Evolutionary conservation across 64 coral and sea anemone species (phyloP).

Genomic region (Montipora efflorescens): DNA sequence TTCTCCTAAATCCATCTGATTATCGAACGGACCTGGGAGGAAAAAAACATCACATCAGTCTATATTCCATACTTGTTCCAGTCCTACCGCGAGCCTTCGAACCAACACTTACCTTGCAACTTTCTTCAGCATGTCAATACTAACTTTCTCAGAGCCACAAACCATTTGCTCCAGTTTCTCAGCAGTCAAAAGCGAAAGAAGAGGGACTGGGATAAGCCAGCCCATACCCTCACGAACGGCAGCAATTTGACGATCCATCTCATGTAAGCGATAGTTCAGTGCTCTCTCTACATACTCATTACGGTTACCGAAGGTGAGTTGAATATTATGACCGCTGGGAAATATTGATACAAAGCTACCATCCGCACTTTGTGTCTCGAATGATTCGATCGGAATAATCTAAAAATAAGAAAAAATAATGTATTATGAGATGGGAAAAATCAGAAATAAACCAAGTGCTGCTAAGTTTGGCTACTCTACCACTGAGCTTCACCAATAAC

Average conservation of each 20-base stretch:
- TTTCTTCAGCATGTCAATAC: slow-evolving; percentile 85
- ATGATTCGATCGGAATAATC: slow-evolving; percentile 92
- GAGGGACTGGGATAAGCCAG: slow-evolving; percentile 88
- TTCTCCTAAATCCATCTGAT: too few relatives aligned
- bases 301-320: slow-evolving; percentile 83
- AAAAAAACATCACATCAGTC: too few relatives aligned
- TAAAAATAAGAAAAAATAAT: background rate
- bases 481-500: too few relatives aligned
- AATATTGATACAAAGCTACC: slow-evolving; percentile 89
- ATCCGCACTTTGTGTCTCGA: slow-evolving; percentile 88
- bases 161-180: slow-evolving; percentile 86
- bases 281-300: slow-evolving; percentile 85
- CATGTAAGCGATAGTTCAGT: slow-evolving; percentile 86
- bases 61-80: too few relatives aligned
- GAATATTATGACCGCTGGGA: slow-evolving; percentile 89
- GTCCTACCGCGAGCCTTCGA: background rate
- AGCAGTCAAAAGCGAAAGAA: slow-evolving; percentile 82
- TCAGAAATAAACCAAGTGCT: too few relatives aligned
- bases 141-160: slow-evolving; percentile 91
- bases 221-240: slow-evolving; percentile 91
- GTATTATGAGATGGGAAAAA: too few relatives aligned
- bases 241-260: slow-evolving; percentile 82
- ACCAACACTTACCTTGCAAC: slow-evolving; percentile 74
- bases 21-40: too few relatives aligned
- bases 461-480: too few relatives aligned